Evolutionary conservation across 2,888 invertebrate genomes (phyloP).

Genomic region (Neuroscelio doddi): DNA sequence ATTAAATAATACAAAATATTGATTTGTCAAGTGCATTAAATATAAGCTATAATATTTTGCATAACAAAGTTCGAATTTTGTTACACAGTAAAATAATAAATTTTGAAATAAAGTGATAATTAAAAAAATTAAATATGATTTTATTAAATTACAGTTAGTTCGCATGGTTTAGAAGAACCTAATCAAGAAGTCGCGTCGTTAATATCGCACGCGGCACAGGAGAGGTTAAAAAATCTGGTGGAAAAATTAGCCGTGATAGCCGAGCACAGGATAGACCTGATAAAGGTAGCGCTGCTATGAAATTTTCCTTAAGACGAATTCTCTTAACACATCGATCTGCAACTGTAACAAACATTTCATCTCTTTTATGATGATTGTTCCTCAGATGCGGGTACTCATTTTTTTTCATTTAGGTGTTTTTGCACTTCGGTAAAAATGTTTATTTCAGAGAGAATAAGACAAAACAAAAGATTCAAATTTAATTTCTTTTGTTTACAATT

Average conservation of each 20-base stretch:
- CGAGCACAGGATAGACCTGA: conserved; percentile 94
- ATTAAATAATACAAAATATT: too few species aligned
- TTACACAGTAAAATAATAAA: too few species aligned
- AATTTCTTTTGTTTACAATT: not conserved
- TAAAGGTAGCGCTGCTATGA: conserved; percentile 78
- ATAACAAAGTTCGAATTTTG: too few species aligned
- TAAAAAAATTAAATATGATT: not conserved
- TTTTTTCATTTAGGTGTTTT: too few species aligned
- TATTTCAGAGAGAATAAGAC: too few species aligned
- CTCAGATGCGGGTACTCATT: not conserved
- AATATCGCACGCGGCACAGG: conserved; percentile 95
- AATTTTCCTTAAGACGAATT: conserved; percentile 17
- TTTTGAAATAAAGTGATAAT: conserved; percentile 7
- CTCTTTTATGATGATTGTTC: not conserved
- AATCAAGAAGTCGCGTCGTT: conserved; percentile 89
- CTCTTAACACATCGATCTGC: not conserved
- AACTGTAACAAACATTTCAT: not conserved
- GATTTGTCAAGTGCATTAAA: too few species aligned
- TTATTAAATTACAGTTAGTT: conserved; percentile 75
- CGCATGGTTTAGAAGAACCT: conserved; percentile 88
- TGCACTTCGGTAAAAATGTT: too few species aligned
- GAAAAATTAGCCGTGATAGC: conserved; percentile 94
- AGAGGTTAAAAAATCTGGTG: conserved; percentile 90
- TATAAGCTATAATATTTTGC: too few species aligned
- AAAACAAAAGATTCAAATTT: too few species aligned